Conservation (phyloP, 1,140 invertebrate species). For the Drosophila repleta region DNA sequence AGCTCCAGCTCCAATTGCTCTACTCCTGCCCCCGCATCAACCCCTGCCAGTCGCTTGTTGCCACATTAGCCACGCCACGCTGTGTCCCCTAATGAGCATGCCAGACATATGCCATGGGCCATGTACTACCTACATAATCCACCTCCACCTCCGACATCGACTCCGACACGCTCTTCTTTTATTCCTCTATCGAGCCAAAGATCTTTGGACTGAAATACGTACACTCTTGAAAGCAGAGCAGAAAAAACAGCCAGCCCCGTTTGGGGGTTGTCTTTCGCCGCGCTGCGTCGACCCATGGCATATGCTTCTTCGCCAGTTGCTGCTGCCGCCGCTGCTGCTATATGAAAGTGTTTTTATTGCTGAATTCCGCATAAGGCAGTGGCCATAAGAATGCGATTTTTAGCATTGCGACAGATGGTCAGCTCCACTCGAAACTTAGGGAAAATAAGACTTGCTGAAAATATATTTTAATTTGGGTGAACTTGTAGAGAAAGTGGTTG, state of each 20-base stretch:
- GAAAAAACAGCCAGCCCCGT: conserved; percentile 24
- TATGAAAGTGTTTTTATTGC: conserved; percentile 70
- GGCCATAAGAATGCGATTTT: conserved; percentile 39
- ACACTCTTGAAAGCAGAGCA: conserved; percentile 57
- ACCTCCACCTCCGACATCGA: conserved; percentile 10
- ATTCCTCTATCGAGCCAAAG: conserved; percentile 47
- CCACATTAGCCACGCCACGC: conserved; percentile 77
- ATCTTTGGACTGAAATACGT: conserved; percentile 64
- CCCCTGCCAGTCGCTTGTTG: conserved; percentile 46
- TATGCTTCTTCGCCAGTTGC: conserved; percentile 23
- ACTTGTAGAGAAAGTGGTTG: background rate
- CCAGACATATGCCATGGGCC: conserved; percentile 74
- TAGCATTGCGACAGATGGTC: conserved; percentile 46
- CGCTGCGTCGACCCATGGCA: conserved; percentile 30
- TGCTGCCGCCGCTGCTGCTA: conserved; percentile 23
- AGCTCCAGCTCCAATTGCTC: conserved; percentile 5
- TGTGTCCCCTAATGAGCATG: conserved; percentile 79
- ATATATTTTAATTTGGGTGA: background rate
- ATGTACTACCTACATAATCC: conserved; percentile 43
- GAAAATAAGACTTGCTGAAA: background rate
- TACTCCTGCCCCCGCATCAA: background rate
- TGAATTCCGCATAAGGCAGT: conserved; percentile 35
- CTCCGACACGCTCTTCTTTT: conserved; percentile 3
- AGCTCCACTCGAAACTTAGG: background rate
- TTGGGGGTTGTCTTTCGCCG: conserved; percentile 6